Conservation (phyloP, 2,797 vertebrate genomes). For the Gallinago nigripennis region DNA sequence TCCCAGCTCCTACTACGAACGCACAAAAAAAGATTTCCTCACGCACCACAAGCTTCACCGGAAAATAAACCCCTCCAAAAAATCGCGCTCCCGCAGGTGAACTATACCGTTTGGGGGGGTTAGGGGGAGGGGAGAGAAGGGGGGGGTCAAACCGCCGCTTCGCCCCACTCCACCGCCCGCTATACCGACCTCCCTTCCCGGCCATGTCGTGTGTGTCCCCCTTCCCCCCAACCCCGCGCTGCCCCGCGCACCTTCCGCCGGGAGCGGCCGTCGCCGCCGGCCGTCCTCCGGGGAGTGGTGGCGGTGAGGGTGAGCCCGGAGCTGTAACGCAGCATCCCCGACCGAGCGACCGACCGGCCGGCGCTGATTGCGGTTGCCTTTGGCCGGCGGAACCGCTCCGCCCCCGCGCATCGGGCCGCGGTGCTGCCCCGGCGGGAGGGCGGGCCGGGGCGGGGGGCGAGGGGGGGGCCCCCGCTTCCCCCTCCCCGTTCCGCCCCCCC, state of each 20-base stretch:
- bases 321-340: conserved; percentile 72
- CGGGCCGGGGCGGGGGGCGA: not conserved
- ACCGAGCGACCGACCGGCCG: not conserved
- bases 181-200: not conserved
- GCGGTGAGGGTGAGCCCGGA: conserved; percentile 72
- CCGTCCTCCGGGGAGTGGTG: conserved; percentile 2
- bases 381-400: not conserved
- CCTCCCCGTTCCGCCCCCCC: not conserved
- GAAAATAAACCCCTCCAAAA: not conserved
- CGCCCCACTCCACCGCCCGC: not conserved
- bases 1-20: not conserved
- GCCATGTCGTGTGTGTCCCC: not conserved
- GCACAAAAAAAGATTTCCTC: not conserved
- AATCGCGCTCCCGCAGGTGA: not conserved
- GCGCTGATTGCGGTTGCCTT: not conserved
- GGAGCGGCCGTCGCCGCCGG: conserved; percentile 19
- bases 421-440: not conserved
- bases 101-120: too few species aligned
- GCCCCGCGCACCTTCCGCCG: conserved; percentile 64
- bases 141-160: not conserved
- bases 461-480: too few species aligned
- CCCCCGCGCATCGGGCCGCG: conserved; percentile 24
- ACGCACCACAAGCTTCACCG: not conserved
- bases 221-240: not conserved
- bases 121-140: too few species aligned